These are phyloP conservation scores for pig (Sus scrofa) DNA, from an alignment of 2,113 vertebrate genomes.

Conservation along the genomic window T2T-Sscrofa CM000812.6:64336501-64337000, in stretches of 20 bases:
- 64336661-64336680: background rate
- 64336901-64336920: background rate
- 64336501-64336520: conserved; percentile 22
- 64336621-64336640: background rate
- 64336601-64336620: background rate
- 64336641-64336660: background rate
- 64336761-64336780: background rate
- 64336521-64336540: conserved; percentile 56
- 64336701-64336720: background rate
- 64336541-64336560: conserved; percentile 44
- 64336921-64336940: background rate
- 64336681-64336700: background rate
- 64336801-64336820: background rate
- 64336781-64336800: background rate
- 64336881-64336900: background rate
- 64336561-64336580: background rate
- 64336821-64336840: conserved; percentile 30
- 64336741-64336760: background rate
- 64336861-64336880: background rate
- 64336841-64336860: background rate
- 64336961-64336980: background rate
- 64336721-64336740: background rate
- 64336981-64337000: background rate
- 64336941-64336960: background rate
- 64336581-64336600: background rate